Evolutionary conservation across 2,797 vertebrate genomes (phyloP).

Genomic region (Crypturellus tataupa): DNA sequence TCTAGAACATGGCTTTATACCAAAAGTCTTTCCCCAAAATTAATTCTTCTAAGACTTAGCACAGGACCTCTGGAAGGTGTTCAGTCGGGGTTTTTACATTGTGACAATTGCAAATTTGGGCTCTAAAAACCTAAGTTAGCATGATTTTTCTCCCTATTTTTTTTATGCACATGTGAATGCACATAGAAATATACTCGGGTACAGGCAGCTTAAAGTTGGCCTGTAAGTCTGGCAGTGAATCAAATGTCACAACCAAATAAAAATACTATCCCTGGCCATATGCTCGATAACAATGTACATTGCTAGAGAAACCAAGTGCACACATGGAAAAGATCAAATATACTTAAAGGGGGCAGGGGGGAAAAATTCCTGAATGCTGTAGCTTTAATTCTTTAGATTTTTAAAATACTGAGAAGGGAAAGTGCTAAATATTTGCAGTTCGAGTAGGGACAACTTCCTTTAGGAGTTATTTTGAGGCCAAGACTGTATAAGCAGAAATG

Average conservation of each 20-base stretch:
- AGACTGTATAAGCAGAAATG: neutral
- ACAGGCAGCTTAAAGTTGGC: neutral
- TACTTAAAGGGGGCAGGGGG: neutral
- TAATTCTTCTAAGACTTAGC: neutral
- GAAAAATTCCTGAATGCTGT: accelerated
- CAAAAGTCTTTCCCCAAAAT: neutral
- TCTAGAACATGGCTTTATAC: neutral
- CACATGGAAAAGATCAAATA: neutral
- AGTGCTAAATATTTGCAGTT: neutral
- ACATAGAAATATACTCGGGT: neutral
- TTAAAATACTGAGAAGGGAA: neutral
- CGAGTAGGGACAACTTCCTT: neutral
- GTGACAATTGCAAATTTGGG: neutral
- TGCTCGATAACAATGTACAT: neutral
- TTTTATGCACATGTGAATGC: accelerated
- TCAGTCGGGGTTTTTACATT: neutral
- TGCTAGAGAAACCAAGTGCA: neutral
- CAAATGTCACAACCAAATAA: neutral
- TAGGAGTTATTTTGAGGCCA: neutral
- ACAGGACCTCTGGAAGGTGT: neutral
- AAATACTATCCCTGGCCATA: neutral
- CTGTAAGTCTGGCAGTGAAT: neutral
- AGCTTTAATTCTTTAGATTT: neutral
- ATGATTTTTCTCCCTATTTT: neutral
- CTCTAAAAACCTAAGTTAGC: neutral